phyloP scores from a whole-genome alignment of 2,113 vertebrate genomes.

The Ceratotherium simum region DNA sequence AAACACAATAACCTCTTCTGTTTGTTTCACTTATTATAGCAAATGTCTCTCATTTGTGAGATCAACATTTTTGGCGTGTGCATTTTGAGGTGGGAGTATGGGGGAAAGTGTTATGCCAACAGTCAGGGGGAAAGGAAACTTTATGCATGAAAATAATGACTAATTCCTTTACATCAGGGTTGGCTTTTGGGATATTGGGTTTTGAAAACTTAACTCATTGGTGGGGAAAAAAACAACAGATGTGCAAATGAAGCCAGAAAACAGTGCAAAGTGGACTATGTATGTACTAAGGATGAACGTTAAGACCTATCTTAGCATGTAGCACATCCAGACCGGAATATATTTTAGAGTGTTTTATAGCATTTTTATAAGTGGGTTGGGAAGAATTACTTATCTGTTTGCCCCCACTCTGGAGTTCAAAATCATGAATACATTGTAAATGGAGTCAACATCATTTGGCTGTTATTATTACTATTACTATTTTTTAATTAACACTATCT shows the following conservation, averaged over 20 bases:
- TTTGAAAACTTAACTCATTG: conserved; percentile 69
- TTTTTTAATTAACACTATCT: background rate
- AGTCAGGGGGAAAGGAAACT: conserved; percentile 66
- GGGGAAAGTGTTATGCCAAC: conserved; percentile 80
- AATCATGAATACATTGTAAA: background rate
- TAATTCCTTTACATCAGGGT: conserved; percentile 60
- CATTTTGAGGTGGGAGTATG: conserved; percentile 66
- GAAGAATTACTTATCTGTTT: conserved; percentile 10
- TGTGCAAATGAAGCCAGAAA: background rate
- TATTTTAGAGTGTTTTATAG: conserved; percentile 38
- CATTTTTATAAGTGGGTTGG: background rate
- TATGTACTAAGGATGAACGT: background rate
- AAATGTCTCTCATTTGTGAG: conserved; percentile 77
- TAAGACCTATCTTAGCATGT: background rate
- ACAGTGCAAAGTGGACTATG: background rate
- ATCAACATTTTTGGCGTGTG: conserved; percentile 65
- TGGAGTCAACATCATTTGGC: background rate
- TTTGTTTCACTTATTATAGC: conserved; percentile 78
- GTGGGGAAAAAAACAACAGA: background rate
- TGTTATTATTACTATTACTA: background rate
- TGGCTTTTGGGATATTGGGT: conserved; percentile 65
- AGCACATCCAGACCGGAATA: background rate
- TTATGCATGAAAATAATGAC: conserved; percentile 75
- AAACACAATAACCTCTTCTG: conserved; percentile 79
- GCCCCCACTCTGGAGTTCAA: background rate